These are phyloP conservation scores for Nipponacmea schrenckii DNA, from an alignment of 2,888 invertebrate species.

Conservation along the genomic window DNA sequence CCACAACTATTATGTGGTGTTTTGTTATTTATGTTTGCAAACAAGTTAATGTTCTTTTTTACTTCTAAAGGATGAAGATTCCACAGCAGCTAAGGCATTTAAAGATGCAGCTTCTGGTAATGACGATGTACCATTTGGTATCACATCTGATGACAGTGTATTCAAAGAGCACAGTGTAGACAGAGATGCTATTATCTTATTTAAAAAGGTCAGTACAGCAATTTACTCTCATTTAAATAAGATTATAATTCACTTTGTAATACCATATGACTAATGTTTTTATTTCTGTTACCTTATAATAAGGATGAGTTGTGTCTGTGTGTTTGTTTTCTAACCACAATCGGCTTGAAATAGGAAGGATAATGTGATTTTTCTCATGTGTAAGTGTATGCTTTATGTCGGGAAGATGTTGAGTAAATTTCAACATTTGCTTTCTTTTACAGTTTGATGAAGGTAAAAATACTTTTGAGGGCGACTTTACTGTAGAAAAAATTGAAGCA, in stretches of 20 bases:
- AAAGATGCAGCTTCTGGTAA: slow-evolving; percentile 81
- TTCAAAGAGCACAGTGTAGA: slow-evolving; percentile 83
- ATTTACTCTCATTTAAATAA: no score
- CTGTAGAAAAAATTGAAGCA: slow-evolving; percentile 77
- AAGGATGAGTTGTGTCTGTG: no score
- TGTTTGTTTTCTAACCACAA: no score
- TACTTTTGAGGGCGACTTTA: slow-evolving; percentile 70
- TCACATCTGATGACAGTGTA: slow-evolving; percentile 83
- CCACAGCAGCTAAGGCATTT: slow-evolving; percentile 85
- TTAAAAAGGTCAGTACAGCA: slow-evolving; percentile 81
- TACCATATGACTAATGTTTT: no score
- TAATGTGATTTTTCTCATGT: not conserved
- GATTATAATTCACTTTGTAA: no score
- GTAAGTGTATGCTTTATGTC: no score
- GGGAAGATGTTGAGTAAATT: no score
- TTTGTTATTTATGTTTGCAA: not conserved
- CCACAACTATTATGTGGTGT: not conserved
- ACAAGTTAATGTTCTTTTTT: not conserved
- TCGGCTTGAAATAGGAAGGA: no score
- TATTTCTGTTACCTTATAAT: no score
- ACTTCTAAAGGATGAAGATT: slow-evolving; percentile 75
- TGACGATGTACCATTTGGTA: slow-evolving; percentile 90
- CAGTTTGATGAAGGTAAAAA: slow-evolving; percentile 68
- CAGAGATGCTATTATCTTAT: slow-evolving; percentile 84
- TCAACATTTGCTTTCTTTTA: slow-evolving; percentile 18